Evolutionary conservation across 2,888 invertebrate species (phyloP).

Genomic region (Stomorhina lunata): DNA sequence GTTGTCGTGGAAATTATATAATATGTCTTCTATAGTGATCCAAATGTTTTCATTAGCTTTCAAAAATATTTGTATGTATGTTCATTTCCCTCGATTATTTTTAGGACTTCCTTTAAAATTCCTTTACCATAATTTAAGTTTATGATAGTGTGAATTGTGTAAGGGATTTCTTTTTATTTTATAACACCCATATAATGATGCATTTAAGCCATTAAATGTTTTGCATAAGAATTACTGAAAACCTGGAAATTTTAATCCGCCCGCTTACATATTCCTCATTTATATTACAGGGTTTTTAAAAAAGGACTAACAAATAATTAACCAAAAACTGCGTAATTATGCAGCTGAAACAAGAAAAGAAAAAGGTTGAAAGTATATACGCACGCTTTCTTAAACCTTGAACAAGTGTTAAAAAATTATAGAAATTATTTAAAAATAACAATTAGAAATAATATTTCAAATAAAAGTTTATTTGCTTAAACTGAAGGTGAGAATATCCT

Average conservation of each 20-base stretch:
- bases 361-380: not conserved
- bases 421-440: slow-evolving; percentile 11
- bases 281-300: slow-evolving; percentile 12
- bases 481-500: too few species aligned
- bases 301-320: not conserved
- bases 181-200: not conserved
- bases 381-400: slow-evolving; percentile 49
- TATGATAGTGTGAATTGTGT: slow-evolving; percentile 45
- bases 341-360: not conserved
- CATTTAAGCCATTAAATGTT: not conserved
- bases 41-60: too few species aligned
- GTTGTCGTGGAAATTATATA: too few species aligned
- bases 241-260: not conserved
- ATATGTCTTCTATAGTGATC: too few species aligned
- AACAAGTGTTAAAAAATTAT: slow-evolving; percentile 56
- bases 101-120: not conserved
- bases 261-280: slow-evolving; percentile 7
- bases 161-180: not conserved
- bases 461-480: not conserved
- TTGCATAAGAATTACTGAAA: slow-evolving; percentile 3
- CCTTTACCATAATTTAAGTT: slow-evolving; percentile 14
- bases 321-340: not conserved
- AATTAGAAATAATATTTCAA: slow-evolving; percentile 43
- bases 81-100: not conserved
- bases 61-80: too few species aligned